Percentiles rank a stretch among this genome's conserved stretches.
Evolutionary conservation across 2,113 vertebrate species (phyloP).

Genomic region (Lepus europaeus): DNA sequence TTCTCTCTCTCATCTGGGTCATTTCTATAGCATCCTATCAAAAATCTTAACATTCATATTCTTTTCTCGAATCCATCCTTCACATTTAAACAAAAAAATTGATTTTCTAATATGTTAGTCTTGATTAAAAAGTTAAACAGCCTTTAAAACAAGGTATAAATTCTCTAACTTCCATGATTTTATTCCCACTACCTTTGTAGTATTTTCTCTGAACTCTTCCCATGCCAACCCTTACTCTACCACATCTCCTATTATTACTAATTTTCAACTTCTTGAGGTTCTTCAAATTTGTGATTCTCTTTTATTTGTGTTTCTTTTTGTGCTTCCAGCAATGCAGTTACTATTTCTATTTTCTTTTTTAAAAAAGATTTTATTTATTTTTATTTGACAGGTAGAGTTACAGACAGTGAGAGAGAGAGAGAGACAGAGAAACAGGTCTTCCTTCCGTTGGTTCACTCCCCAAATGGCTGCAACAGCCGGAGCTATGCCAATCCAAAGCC

Average conservation of each 20-base stretch:
- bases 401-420: too few relatives aligned
- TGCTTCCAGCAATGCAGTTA: conserved; percentile 8
- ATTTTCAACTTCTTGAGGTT: conserved; percentile 38
- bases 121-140: conserved; percentile 44
- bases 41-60: conserved; percentile 35
- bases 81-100: conserved; percentile 28
- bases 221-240: neutral
- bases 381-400: too few relatives aligned
- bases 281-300: neutral
- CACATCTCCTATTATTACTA: neutral
- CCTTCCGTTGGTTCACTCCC: too few relatives aligned
- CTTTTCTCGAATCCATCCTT: conserved; percentile 34
- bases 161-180: conserved; percentile 11
- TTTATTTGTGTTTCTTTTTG: neutral
- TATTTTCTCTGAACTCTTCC: neutral
- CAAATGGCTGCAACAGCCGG: too few relatives aligned
- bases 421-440: too few relatives aligned
- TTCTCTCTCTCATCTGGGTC: neutral
- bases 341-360: neutral
- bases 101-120: conserved; percentile 58
- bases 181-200: neutral
- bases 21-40: conserved; percentile 43
- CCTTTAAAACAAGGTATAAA: neutral
- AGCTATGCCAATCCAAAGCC: too few relatives aligned
- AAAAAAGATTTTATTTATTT: too few relatives aligned